phyloP scores from a whole-genome alignment of 2,888 invertebrate genomes.

The Caradrina kadenii region DNA sequence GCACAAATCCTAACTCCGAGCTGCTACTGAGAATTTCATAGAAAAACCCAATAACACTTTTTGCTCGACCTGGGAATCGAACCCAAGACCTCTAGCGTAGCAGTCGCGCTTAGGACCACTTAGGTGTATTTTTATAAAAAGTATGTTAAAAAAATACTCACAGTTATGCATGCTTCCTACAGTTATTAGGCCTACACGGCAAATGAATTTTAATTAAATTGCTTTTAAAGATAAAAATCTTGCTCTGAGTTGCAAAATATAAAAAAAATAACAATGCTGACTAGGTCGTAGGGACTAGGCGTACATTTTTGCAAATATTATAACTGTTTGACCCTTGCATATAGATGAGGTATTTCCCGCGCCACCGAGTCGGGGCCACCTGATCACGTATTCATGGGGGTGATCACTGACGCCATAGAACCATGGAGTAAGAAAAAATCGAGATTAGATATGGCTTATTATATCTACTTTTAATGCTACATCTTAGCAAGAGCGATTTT shows the following conservation, averaged over 20 bases:
- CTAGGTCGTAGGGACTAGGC: slow-evolving; percentile 46
- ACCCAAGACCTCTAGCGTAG: too few species aligned
- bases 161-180: neutral
- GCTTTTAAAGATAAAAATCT: slow-evolving; percentile 31
- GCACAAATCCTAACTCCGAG: too few species aligned
- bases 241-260: slow-evolving; percentile 34
- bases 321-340: slow-evolving; percentile 84
- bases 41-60: too few species aligned
- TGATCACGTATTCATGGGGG: slow-evolving; percentile 86
- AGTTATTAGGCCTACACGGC: neutral
- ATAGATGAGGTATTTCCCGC: slow-evolving; percentile 84
- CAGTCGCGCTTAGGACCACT: too few species aligned
- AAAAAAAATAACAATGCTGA: slow-evolving; percentile 65
- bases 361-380: slow-evolving; percentile 68
- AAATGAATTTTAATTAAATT: slow-evolving; percentile 3
- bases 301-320: slow-evolving; percentile 77
- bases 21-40: too few species aligned
- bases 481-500: too few species aligned
- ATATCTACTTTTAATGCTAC: too few species aligned
- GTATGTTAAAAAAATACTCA: neutral
- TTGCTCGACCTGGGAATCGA: too few species aligned
- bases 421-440: slow-evolving; percentile 59
- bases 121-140: too few species aligned
- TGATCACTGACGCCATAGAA: slow-evolving; percentile 68
- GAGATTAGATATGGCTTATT: slow-evolving; percentile 27